Evolutionary conservation across 2,797 vertebrate species (phyloP).

Genomic region (Muscicapa striata): DNA sequence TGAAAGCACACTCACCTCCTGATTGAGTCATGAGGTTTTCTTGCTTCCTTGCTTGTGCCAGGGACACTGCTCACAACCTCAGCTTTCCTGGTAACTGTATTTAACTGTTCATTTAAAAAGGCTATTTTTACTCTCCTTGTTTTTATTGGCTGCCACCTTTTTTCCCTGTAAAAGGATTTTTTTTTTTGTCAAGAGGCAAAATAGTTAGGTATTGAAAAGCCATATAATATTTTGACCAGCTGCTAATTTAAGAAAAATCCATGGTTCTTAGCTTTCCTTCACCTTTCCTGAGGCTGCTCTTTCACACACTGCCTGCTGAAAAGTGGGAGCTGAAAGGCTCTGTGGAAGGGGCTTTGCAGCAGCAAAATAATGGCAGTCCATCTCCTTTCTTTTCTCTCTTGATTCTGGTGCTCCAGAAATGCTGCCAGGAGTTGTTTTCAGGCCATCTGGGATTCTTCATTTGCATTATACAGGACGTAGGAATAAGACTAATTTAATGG

Average conservation of each 20-base stretch:
- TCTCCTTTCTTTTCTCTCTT: neutral
- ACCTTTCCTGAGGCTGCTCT: neutral
- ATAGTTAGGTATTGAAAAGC: conserved; percentile 28
- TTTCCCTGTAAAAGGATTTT: neutral
- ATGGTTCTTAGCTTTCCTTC: neutral
- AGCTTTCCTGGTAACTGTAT: neutral
- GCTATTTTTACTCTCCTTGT: conserved; percentile 33
- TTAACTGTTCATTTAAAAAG: conserved; percentile 16
- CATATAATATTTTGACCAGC: neutral
- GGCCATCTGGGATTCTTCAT: conserved; percentile 13
- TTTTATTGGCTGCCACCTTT: conserved; percentile 32
- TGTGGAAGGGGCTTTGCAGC: neutral
- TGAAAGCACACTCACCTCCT: neutral
- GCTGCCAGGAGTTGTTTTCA: neutral
- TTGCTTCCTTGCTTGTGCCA: neutral
- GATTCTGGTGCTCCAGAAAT: neutral
- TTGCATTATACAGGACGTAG: conserved; percentile 21
- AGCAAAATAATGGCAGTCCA: neutral
- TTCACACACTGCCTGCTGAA: neutral
- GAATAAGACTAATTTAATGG: conserved; percentile 2
- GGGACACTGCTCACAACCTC: neutral
- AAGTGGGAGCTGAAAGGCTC: neutral
- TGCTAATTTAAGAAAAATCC: conserved; percentile 4
- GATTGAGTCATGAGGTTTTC: neutral
- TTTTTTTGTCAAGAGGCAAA: conserved; percentile 16